Evolutionary conservation across 2,888 invertebrate genomes (phyloP).

Genomic region (Calephelis perditalis): DNA sequence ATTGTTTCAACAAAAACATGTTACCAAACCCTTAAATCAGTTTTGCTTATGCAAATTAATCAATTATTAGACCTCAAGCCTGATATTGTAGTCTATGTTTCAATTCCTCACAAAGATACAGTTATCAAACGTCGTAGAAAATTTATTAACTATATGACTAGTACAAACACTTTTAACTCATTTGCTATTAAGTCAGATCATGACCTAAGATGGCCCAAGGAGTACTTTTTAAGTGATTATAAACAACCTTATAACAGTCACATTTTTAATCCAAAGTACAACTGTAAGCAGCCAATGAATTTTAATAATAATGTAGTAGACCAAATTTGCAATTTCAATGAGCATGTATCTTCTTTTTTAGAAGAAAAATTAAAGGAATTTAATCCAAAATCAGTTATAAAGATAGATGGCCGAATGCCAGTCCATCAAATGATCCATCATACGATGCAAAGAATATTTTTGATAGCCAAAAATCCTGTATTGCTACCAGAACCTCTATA

Average conservation of each 20-base stretch:
- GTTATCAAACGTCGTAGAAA: conserved; percentile 52
- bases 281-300: conserved; percentile 66
- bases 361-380: conserved; percentile 71
- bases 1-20: conserved; percentile 38
- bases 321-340: conserved; percentile 72
- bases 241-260: conserved; percentile 39
- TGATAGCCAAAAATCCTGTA: conserved; percentile 48
- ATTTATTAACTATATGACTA: conserved; percentile 49
- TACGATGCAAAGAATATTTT: conserved; percentile 56
- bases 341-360: conserved; percentile 57
- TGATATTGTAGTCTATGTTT: conserved; percentile 75
- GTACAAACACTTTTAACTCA: conserved; percentile 35
- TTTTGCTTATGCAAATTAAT: conserved; percentile 47
- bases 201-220: conserved; percentile 53
- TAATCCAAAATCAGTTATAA: conserved; percentile 74
- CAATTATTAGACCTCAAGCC: conserved; percentile 57
- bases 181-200: conserved; percentile 35
- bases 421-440: conserved; percentile 67
- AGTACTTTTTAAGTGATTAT: conserved; percentile 43
- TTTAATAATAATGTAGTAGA: conserved; percentile 55
- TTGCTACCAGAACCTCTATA: conserved; percentile 59
- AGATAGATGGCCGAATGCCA: conserved; percentile 76
- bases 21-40: conserved; percentile 42
- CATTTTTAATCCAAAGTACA: conserved; percentile 57
- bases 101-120: conserved; percentile 74